Percentiles rank a stretch among this genome's conserved stretches.
These are phyloP conservation scores for Tachuris rubrigastra DNA, from an alignment of 2,113 vertebrate genomes.

Conservation along the genomic window DNA sequence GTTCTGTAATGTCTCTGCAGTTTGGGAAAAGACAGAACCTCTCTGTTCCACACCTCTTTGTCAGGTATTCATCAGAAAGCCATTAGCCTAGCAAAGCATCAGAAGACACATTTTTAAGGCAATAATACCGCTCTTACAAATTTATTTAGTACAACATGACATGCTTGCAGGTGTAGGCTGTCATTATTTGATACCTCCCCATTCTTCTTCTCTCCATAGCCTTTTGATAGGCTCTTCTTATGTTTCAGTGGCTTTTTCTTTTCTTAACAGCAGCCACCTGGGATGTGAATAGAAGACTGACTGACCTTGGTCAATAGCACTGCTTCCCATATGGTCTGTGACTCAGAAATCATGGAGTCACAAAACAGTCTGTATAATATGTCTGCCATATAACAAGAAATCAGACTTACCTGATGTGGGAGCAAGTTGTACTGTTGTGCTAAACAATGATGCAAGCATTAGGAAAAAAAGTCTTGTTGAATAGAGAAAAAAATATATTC, in stretches of 20 bases:
- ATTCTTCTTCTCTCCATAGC: slow-evolving; percentile 6
- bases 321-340: neutral
- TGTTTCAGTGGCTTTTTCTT: slow-evolving; percentile 18
- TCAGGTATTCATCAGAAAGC: neutral
- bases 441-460: neutral
- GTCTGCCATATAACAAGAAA: neutral
- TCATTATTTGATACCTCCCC: neutral
- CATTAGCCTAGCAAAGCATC: neutral
- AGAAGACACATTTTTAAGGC: neutral
- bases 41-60: neutral
- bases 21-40: neutral
- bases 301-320: neutral
- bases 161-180: neutral
- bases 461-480: neutral
- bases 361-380: neutral
- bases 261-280: neutral
- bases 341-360: neutral
- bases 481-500: neutral
- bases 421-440: neutral
- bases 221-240: neutral
- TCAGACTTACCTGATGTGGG: neutral
- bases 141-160: neutral
- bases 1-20: neutral
- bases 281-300: neutral
- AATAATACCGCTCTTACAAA: neutral